A percentile compares a stretch with the other conserved stretches of the same genome.
These are phyloP conservation scores for Agriopis leucophaearia DNA, from an alignment of 2,888 invertebrate species.

Conservation along the genomic window DNA sequence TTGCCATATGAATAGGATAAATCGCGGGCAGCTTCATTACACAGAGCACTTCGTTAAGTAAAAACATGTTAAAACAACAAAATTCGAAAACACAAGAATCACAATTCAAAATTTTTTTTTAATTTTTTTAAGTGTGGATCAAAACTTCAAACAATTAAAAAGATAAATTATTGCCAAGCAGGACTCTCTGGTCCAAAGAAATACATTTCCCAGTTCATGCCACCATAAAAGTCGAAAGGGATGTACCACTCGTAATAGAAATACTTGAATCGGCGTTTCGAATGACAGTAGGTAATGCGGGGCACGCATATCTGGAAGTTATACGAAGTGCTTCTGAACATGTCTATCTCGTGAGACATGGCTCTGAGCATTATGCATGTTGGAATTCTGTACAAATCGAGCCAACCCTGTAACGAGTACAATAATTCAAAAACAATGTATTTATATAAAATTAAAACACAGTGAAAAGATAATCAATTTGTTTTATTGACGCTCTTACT, in stretches of 20 bases:
- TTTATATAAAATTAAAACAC: conserved; percentile 5
- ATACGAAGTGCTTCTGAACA: conserved; percentile 60
- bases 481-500: no score
- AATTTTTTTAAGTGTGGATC: no score
- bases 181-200: conserved; percentile 59
- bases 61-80: no score
- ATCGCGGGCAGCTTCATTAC: no score
- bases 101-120: no score
- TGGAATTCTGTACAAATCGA: conserved; percentile 64
- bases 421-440: not conserved
- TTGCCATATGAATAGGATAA: no score
- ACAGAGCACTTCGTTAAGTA: no score
- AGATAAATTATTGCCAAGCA: conserved; percentile 43
- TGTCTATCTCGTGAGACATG: conserved; percentile 52
- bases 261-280: conserved; percentile 56
- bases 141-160: not conserved
- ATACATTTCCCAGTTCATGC: conserved; percentile 61
- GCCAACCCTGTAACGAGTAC: conserved; percentile 65
- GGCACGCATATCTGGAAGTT: conserved; percentile 71
- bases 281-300: conserved; percentile 61
- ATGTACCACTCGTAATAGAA: conserved; percentile 70
- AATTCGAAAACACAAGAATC: no score
- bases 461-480: not conserved
- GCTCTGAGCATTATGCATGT: conserved; percentile 66
- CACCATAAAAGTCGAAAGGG: conserved; percentile 51